A percentile compares a stretch with the other conserved stretches of the same genome.
Conservation (phyloP, 2,113 vertebrate species). For the Solenodon paradoxus region DNA sequence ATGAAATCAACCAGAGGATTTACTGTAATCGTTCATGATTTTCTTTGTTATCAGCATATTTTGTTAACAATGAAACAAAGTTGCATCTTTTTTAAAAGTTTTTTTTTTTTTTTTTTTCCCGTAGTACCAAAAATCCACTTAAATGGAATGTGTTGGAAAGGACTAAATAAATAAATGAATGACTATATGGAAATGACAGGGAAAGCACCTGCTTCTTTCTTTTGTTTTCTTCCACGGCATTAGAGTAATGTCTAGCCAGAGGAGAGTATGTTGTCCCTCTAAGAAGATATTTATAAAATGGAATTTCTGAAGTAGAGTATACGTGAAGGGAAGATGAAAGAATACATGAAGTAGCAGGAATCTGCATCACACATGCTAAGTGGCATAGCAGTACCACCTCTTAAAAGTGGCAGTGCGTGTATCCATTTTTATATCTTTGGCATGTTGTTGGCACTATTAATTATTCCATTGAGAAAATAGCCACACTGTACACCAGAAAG, state of each 20-base stretch:
- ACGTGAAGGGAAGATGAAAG: neutral
- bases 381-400: neutral
- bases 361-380: neutral
- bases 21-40: neutral
- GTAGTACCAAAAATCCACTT: neutral
- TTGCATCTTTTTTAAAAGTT: neutral
- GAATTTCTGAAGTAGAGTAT: neutral
- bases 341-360: neutral
- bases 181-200: conserved; percentile 28
- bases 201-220: conserved; percentile 15
- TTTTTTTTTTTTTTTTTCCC: neutral
- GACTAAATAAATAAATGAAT: conserved; percentile 13
- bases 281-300: neutral
- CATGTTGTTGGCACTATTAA: conserved; percentile 45
- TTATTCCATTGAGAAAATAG: conserved; percentile 52
- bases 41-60: conserved; percentile 50
- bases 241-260: neutral
- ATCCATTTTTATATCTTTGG: conserved; percentile 38
- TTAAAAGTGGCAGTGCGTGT: conserved; percentile 13
- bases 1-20: neutral
- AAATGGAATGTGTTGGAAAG: conserved; percentile 18
- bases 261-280: neutral
- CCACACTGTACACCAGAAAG: neutral
- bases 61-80: conserved; percentile 36
- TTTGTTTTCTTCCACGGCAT: neutral